These are phyloP conservation scores for Penaeus indicus DNA, from an alignment of 1,140 invertebrate species.

Conservation along the genomic window DNA sequence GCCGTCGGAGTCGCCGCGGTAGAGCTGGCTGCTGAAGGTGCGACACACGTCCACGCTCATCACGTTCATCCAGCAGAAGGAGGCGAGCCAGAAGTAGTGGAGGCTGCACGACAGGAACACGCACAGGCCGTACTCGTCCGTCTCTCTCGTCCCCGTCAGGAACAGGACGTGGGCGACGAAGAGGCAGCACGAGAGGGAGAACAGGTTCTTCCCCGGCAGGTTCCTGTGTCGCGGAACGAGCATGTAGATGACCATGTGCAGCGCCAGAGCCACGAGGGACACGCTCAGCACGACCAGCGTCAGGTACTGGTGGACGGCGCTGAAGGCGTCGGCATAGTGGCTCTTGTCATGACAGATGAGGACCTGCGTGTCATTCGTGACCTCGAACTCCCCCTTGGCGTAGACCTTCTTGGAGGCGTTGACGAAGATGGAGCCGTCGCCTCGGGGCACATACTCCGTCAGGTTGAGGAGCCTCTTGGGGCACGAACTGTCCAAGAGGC, in stretches of 20 bases:
- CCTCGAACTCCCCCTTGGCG: slow-evolving; percentile 51
- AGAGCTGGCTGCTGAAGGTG: slow-evolving; percentile 74
- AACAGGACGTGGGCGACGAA: slow-evolving; percentile 73
- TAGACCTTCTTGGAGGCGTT: slow-evolving; percentile 44
- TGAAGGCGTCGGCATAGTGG: background rate
- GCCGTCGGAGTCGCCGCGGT: slow-evolving; percentile 26
- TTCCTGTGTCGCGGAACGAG: slow-evolving; percentile 73
- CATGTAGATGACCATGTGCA: slow-evolving; percentile 72
- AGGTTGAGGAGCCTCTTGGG: slow-evolving; percentile 42
- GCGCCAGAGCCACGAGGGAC: slow-evolving; percentile 70
- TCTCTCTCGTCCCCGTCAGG: slow-evolving; percentile 69
- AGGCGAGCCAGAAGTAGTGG: slow-evolving; percentile 93
- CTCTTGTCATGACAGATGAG: slow-evolving; percentile 49
- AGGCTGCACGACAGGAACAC: slow-evolving; percentile 80
- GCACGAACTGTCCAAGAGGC: slow-evolving; percentile 45
- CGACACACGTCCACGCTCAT: slow-evolving; percentile 97
- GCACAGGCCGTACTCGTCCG: slow-evolving; percentile 68
- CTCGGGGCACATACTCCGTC: slow-evolving; percentile 21
- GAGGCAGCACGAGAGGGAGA: slow-evolving; percentile 73
- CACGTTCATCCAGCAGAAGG: slow-evolving; percentile 96
- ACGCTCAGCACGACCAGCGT: slow-evolving; percentile 67
- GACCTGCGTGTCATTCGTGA: slow-evolving; percentile 34
- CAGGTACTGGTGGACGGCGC: slow-evolving; percentile 21
- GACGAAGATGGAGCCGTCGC: slow-evolving; percentile 48
- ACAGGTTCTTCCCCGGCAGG: slow-evolving; percentile 73